A percentile compares a stretch with the other conserved stretches of the same genome.
phyloP scores from a whole-genome alignment of 2,113 vertebrate species.

The Nannospalax galili region DNA sequence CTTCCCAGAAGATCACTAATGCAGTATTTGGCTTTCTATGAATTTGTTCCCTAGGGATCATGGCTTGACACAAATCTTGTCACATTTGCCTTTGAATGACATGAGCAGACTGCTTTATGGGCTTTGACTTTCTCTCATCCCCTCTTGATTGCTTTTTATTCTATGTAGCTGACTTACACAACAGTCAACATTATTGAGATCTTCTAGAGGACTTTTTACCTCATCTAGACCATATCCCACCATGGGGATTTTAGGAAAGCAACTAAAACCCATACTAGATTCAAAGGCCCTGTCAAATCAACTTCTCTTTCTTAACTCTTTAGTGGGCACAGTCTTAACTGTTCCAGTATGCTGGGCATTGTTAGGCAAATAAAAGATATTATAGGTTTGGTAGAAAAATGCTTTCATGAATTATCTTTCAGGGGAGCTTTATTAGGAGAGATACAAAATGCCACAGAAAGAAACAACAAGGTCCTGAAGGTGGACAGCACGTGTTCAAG shows the following conservation, averaged over 20 bases:
- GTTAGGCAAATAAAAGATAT: background rate
- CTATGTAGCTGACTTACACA: background rate
- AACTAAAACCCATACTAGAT: background rate
- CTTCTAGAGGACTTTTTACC: background rate
- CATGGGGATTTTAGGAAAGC: background rate
- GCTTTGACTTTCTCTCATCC: background rate
- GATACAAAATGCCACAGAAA: background rate
- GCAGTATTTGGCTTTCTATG: background rate
- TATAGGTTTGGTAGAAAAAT: background rate
- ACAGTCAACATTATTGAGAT: background rate
- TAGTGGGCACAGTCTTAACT: background rate
- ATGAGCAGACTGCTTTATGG: background rate
- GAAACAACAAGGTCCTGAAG: background rate
- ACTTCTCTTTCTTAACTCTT: background rate
- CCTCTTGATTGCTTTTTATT: background rate
- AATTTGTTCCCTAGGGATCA: background rate
- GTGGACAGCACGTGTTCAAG: background rate
- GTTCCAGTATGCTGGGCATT: background rate
- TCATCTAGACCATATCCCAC: background rate
- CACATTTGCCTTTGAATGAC: background rate
- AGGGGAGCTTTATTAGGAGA: background rate
- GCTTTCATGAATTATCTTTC: background rate
- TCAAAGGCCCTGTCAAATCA: background rate
- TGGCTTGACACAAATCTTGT: background rate
- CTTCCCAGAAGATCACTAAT: background rate